Conservation (phyloP, 2,888 invertebrate species). For the Gymnosoma rotundatum region DNA sequence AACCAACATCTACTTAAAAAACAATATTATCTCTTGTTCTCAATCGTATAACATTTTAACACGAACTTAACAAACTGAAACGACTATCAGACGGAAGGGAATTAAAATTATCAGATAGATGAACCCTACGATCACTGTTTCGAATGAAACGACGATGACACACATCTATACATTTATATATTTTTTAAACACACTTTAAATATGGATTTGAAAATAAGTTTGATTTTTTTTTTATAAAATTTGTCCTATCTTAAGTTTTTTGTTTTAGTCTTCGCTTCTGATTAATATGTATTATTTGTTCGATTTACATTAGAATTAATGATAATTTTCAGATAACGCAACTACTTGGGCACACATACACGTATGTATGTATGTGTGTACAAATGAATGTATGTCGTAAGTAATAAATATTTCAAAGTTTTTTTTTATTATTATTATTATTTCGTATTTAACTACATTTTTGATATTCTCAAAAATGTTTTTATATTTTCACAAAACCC, state of each 20-base stretch:
- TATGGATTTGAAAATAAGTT: no score
- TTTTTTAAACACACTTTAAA: no score
- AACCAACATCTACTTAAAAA: slow-evolving; percentile 82
- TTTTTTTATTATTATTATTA: slow-evolving; percentile 26
- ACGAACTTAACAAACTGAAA: slow-evolving; percentile 59
- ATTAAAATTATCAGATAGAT: slow-evolving; percentile 47
- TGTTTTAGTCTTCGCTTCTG: no score
- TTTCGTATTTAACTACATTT: slow-evolving; percentile 33
- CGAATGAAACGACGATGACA: slow-evolving; percentile 1
- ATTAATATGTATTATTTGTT: not conserved
- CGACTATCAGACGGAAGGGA: slow-evolving; percentile 56
- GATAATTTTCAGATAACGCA: slow-evolving; percentile 36
- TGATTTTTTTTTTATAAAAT: no score
- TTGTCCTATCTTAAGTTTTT: no score
- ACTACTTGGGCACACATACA: not conserved
- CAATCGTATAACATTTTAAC: slow-evolving; percentile 75
- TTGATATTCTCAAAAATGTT: slow-evolving; percentile 39
- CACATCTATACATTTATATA: not conserved
- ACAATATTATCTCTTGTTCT: slow-evolving; percentile 81
- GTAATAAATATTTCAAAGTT: slow-evolving; percentile 18
- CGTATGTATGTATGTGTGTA: not conserved
- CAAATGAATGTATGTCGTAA: not conserved
- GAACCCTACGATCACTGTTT: slow-evolving; percentile 34
- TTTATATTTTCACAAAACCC: slow-evolving; percentile 46
- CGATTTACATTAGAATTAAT: not conserved